These are phyloP conservation scores for Allophyes oxyacanthae DNA, from an alignment of 2,888 invertebrate genomes.

Conservation along the genomic window DNA sequence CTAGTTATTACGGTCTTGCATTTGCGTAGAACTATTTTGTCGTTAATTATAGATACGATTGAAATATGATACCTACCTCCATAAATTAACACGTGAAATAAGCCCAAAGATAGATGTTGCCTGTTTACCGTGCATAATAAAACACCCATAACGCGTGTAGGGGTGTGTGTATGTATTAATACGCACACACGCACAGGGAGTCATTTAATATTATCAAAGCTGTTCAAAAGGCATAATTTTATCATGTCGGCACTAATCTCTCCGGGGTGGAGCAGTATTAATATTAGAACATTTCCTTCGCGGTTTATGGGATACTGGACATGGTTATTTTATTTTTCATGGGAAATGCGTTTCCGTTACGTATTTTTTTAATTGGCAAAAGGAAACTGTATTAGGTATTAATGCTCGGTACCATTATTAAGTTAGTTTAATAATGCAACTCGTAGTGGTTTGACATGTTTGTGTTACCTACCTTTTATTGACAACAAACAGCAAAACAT, in stretches of 20 bases:
- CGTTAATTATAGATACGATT: too few species aligned
- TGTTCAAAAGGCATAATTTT: slow-evolving; percentile 62
- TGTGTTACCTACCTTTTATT: too few species aligned
- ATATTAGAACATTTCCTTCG: slow-evolving; percentile 49
- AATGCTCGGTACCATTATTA: too few species aligned
- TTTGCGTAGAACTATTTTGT: too few species aligned
- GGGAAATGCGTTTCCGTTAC: slow-evolving; percentile 5
- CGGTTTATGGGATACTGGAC: slow-evolving; percentile 31
- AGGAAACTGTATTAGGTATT: too few species aligned
- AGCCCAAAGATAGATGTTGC: not conserved
- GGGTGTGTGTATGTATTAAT: not conserved
- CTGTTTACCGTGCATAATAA: slow-evolving; percentile 10
- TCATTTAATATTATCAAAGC: slow-evolving; percentile 61
- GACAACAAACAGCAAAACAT: too few species aligned
- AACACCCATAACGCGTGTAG: slow-evolving; percentile 14
- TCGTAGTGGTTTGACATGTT: too few species aligned
- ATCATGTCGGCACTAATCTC: slow-evolving; percentile 48
- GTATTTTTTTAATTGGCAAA: slow-evolving; percentile 21
- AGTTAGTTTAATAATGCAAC: too few species aligned
- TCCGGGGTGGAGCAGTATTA: slow-evolving; percentile 43
- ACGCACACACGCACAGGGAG: slow-evolving; percentile 30
- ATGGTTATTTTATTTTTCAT: slow-evolving; percentile 26
- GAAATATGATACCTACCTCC: too few species aligned
- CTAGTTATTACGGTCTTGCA: too few species aligned
- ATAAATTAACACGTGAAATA: not conserved